Evolutionary conservation across 2,113 vertebrate genomes (phyloP).

Genomic region (Ceratotherium simum): DNA sequence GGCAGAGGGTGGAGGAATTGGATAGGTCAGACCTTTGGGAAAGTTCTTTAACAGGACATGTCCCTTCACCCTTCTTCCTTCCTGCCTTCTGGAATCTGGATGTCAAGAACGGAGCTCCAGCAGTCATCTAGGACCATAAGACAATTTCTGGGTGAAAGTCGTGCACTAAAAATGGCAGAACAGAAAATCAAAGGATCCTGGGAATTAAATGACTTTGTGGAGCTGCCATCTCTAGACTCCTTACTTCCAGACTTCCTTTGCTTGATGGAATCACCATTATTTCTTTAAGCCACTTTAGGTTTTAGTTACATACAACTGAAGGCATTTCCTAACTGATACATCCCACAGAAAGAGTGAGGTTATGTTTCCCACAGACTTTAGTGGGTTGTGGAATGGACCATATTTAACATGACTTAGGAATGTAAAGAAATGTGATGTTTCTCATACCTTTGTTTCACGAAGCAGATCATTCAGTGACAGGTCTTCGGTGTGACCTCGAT

Average conservation of each 20-base stretch:
- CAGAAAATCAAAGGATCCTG: not conserved
- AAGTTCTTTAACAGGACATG: not conserved
- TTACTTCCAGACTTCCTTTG: not conserved
- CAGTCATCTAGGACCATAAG: not conserved
- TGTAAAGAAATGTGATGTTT: not conserved
- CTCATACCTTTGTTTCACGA: not conserved
- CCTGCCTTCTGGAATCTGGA: not conserved
- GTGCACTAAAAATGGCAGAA: not conserved
- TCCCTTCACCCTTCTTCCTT: not conserved
- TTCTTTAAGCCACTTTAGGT: not conserved
- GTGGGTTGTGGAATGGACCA: not conserved
- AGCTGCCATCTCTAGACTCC: not conserved
- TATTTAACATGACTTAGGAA: not conserved
- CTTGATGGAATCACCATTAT: not conserved
- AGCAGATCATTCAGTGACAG: not conserved
- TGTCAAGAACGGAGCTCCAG: not conserved
- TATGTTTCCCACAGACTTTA: not conserved
- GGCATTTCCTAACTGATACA: not conserved
- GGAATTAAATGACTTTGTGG: not conserved
- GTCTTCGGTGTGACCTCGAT: not conserved
- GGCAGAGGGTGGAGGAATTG: not conserved
- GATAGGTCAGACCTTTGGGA: not conserved
- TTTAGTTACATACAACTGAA: not conserved
- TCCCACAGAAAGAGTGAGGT: not conserved
- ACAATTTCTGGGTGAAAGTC: not conserved